phyloP scores from a whole-genome alignment of 2,888 invertebrate species.

The Philhelius pedissequus region DNA sequence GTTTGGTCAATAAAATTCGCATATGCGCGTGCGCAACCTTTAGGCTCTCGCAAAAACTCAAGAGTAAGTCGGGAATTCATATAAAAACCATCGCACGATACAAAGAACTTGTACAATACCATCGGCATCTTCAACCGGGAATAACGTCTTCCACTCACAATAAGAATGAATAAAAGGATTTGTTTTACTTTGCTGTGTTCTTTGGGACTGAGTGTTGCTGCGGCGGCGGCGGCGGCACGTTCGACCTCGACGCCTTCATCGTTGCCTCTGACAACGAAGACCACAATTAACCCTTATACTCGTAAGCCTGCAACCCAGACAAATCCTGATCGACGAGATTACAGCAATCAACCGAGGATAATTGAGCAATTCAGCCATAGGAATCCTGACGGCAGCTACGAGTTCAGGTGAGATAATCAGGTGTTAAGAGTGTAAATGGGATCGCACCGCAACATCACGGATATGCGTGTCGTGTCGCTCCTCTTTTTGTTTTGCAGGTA shows the following conservation, averaged over 20 bases:
- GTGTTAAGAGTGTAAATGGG: slow-evolving; percentile 22
- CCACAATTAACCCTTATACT: slow-evolving; percentile 36
- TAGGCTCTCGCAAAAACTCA: slow-evolving; percentile 27
- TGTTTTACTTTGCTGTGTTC: slow-evolving; percentile 27
- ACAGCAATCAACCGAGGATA: slow-evolving; percentile 48
- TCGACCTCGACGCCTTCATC: slow-evolving; percentile 37
- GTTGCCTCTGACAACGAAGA: neutral
- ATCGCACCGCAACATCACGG: slow-evolving; percentile 29
- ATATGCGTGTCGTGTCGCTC: slow-evolving; percentile 1
- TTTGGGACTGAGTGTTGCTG: slow-evolving; percentile 39
- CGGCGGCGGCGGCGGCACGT: too few relatives aligned
- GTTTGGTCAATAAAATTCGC: slow-evolving; percentile 32
- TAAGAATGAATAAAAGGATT: slow-evolving; percentile 51
- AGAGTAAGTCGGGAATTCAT: slow-evolving; percentile 31
- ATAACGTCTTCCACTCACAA: slow-evolving; percentile 34
- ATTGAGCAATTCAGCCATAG: slow-evolving; percentile 75
- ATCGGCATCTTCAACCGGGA: slow-evolving; percentile 51
- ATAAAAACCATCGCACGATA: slow-evolving; percentile 58
- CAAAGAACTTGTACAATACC: slow-evolving; percentile 60
- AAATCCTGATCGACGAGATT: slow-evolving; percentile 40
- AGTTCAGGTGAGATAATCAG: slow-evolving; percentile 72
- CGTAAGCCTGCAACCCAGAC: neutral
- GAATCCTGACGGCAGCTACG: slow-evolving; percentile 77
- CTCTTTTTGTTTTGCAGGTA: slow-evolving; percentile 69
- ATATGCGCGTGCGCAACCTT: slow-evolving; percentile 57